These are phyloP conservation scores for Carcharodon carcharias DNA, from an alignment of 2,797 vertebrate genomes.

Conservation along the genomic window DNA sequence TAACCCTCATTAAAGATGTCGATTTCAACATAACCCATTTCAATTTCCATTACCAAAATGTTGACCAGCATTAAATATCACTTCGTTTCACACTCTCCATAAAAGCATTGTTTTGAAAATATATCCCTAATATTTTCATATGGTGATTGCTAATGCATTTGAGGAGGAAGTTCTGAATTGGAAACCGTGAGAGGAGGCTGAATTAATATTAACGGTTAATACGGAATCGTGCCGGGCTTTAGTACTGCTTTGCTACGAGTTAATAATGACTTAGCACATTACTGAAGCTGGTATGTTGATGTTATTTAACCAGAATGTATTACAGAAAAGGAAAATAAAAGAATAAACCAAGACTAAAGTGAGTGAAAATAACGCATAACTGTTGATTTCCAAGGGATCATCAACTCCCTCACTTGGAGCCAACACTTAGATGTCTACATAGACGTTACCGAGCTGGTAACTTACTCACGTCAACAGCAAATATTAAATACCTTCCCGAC, in stretches of 20 bases:
- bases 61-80: not conserved
- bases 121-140: not conserved
- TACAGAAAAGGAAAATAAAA: not conserved
- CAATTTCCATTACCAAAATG: not conserved
- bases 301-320: not conserved
- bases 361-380: not conserved
- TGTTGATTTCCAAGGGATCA: not conserved
- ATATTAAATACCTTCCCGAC: not conserved
- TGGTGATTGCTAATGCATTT: not conserved
- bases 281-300: not conserved
- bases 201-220: not conserved
- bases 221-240: not conserved
- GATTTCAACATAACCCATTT: not conserved
- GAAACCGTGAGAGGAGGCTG: not conserved
- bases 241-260: not conserved
- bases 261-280: not conserved
- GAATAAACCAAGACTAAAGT: not conserved
- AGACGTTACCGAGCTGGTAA: no score
- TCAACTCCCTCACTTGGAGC: not conserved
- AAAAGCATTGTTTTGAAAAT: not conserved
- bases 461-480: not conserved
- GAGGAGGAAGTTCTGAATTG: not conserved
- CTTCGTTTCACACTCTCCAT: not conserved
- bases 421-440: not conserved
- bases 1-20: not conserved